Evolutionary conservation across 2,797 vertebrate species (phyloP).

Genomic region (Astyanax mexicanus): DNA sequence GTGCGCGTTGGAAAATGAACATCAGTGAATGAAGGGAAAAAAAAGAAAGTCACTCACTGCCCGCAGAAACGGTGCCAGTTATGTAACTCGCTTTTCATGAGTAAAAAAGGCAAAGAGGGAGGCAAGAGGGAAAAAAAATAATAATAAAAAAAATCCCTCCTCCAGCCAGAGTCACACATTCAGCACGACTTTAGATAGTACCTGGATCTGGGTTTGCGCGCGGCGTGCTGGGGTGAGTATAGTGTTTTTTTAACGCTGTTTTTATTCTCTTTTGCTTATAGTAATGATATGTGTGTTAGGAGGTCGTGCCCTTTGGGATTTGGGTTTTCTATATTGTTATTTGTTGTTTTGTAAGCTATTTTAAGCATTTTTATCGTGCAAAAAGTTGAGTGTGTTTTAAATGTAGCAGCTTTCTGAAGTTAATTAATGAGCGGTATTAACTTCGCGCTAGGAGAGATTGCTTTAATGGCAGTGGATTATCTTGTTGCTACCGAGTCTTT

Average conservation of each 20-base stretch:
- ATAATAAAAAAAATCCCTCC: not conserved
- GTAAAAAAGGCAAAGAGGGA: slow-evolving; percentile 60
- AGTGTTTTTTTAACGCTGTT: too few species aligned
- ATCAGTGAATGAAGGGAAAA: slow-evolving; percentile 42
- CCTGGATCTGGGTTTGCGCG: too few species aligned
- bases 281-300: too few species aligned
- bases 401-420: too few species aligned
- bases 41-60: slow-evolving; percentile 61
- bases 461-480: too few species aligned
- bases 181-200: not conserved
- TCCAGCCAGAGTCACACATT: not conserved
- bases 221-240: too few species aligned
- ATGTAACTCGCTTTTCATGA: slow-evolving; percentile 69
- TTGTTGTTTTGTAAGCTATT: not conserved
- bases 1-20: slow-evolving; percentile 66
- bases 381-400: too few species aligned
- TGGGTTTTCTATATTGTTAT: too few species aligned
- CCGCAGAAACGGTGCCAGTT: slow-evolving; percentile 71
- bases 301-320: too few species aligned
- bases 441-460: not conserved
- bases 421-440: not conserved
- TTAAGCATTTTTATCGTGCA: not conserved
- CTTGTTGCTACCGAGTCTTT: too few species aligned
- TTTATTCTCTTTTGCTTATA: too few species aligned
- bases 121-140: not conserved